phyloP scores from a whole-genome alignment of 2,113 vertebrate genomes.

The Psettodes erumei region DNA sequence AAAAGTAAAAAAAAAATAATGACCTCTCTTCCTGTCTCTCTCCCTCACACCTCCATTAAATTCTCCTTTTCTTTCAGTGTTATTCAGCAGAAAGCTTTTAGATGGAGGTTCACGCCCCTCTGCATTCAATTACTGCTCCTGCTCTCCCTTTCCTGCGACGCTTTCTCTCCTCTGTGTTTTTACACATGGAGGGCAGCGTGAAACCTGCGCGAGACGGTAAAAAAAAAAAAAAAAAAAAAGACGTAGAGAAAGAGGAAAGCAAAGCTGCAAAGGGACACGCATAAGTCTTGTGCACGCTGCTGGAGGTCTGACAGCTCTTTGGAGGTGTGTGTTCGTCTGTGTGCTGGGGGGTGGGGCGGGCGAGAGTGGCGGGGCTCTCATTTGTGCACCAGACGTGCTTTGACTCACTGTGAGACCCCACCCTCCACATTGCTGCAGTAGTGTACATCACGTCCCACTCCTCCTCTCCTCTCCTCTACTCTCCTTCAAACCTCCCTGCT shows the following conservation, averaged over 20 bases:
- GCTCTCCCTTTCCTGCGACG: neutral
- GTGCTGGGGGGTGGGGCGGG: neutral
- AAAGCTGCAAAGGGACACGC: neutral
- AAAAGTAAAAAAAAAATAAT: slow-evolving; percentile 16
- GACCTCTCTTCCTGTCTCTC: neutral
- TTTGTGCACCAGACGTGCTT: slow-evolving; percentile 66
- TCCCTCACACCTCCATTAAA: neutral
- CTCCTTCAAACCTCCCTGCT: slow-evolving; percentile 25
- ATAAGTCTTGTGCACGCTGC: neutral
- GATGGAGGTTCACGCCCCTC: slow-evolving; percentile 30
- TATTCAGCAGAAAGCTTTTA: slow-evolving; percentile 21
- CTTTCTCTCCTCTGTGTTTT: slow-evolving; percentile 19
- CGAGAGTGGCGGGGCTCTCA: slow-evolving; percentile 13
- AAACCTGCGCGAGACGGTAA: neutral
- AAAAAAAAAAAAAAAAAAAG: neutral
- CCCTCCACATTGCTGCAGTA: slow-evolving; percentile 75
- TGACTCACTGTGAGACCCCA: slow-evolving; percentile 64
- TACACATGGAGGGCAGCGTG: slow-evolving; percentile 11
- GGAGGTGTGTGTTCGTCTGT: slow-evolving; percentile 21
- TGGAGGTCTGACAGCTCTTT: slow-evolving; percentile 35
- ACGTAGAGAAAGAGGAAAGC: neutral
- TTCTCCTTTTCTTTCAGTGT: slow-evolving; percentile 6
- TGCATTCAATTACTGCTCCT: slow-evolving; percentile 34
- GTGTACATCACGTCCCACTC: slow-evolving; percentile 61
- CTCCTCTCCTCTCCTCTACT: slow-evolving; percentile 37